Base-by-base conservation (phyloP, 2,888 invertebrate species). In the Synanthedon vespiformis region DNA sequence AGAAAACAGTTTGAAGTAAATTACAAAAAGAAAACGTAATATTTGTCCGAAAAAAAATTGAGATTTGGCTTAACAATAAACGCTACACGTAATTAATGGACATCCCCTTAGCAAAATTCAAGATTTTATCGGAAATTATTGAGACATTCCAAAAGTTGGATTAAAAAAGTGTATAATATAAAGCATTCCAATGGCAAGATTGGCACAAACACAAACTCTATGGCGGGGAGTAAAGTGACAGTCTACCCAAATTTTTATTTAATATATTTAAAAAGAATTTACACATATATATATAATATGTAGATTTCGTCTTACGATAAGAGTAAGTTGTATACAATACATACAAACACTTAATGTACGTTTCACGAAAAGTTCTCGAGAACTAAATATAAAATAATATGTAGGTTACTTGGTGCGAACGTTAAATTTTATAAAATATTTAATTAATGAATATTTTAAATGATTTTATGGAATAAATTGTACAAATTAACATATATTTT, bases 401-500 rank as follows among this genome's bases (percentile, higher is more conserved):
- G 75, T 75, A 81, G 77, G 79, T 74, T 82, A 85, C 81, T 83
- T 85, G 87, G 87, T 86, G 85, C 87, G 84, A 81, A 85, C 84
- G 83, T 76, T 34, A 74, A 86, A 85, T 82, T 86, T 71, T 86
- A 85, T 84, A 85, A 86, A 34, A 34, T 34, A 34, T 34, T n/a
- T 34, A 10, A 27, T 27, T 27, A 10, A 34, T 34, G 5, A 34
- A 82, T 80, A 78, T 84, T 83, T 73, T 75, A 72, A 75, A 76
- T 70, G 66, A 68, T 72, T 76, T 75, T 70, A 72, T 70, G 34
- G 34, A 34, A 72, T 74, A 82, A 72, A 84, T 71, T 87, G 86
- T 87, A 87, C 86, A 86, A 86, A 86, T 83, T 85, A 84, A 84
- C 44, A 13, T 84, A 85, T 86, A 85, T 86, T 86, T 86, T 85